Percentiles rank a stretch among this genome's conserved stretches.
Conservation (phyloP, 2,888 invertebrate species). For the Sphaerolaimus hirsutus region DNA sequence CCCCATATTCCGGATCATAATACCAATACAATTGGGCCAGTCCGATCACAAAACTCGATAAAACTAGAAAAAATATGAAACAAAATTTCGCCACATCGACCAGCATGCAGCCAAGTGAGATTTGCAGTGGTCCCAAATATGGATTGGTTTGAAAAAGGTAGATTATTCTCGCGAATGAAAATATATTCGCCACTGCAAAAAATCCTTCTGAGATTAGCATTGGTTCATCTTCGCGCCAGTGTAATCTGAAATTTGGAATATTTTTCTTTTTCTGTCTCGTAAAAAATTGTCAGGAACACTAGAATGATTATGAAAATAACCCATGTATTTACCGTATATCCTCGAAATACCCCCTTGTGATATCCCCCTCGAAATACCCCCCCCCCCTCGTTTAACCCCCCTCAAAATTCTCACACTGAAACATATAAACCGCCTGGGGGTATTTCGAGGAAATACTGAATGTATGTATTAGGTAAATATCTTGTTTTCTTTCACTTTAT, state of each 20-base stretch:
- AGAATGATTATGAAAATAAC: too few species aligned
- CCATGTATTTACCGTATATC: too few species aligned
- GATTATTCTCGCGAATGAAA: constrained; percentile 35
- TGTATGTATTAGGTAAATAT: too few species aligned
- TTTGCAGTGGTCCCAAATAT: constrained; percentile 34
- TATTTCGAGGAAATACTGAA: too few species aligned
- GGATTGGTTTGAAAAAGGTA: constrained; percentile 36
- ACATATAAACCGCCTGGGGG: too few species aligned
- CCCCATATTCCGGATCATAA: constrained; percentile 28
- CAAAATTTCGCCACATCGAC: constrained; percentile 36
- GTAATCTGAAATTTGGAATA: constrained; percentile 25
- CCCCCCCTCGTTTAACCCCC: too few species aligned
- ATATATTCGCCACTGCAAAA: constrained; percentile 36
- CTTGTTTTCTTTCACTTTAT: too few species aligned
- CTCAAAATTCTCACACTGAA: too few species aligned
- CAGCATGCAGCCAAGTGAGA: constrained; percentile 34
- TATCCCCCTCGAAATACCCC: too few species aligned
- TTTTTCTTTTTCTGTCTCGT: too few species aligned
- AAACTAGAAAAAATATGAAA: constrained; percentile 31
- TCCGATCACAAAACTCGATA: constrained; percentile 32
- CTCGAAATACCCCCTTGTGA: too few species aligned
- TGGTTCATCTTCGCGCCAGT: constrained; percentile 34
- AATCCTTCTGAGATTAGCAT: constrained; percentile 34
- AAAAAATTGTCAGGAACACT: too few species aligned
- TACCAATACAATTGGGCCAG: constrained; percentile 33